Conservation (phyloP, 2,113 vertebrate genomes). For the Crotalus tigris region DNA sequence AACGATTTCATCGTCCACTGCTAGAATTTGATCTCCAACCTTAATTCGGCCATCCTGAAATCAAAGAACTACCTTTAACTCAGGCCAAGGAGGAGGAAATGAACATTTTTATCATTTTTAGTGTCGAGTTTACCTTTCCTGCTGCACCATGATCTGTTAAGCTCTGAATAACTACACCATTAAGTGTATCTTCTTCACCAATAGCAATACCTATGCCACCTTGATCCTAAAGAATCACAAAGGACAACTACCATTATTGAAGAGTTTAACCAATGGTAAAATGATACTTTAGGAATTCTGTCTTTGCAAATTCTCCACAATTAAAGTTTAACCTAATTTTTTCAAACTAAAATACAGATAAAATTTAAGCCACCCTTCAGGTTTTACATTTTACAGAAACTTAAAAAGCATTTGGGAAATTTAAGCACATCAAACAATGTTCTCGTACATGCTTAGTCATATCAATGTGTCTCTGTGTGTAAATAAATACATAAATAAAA, state of each 20-base stretch:
- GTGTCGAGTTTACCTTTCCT: constrained; percentile 67
- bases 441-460: not conserved
- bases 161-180: constrained; percentile 78
- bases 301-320: not conserved
- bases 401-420: not conserved
- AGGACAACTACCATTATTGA: constrained; percentile 13
- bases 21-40: constrained; percentile 80
- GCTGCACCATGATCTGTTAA: constrained; percentile 77
- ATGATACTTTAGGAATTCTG: not conserved
- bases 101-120: not conserved
- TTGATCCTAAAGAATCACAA: constrained; percentile 75
- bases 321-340: not conserved
- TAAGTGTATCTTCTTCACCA: constrained; percentile 78
- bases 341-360: not conserved
- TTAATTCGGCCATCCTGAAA: constrained; percentile 81
- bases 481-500: not conserved
- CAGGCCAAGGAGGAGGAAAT: not conserved
- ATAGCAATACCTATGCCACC: constrained; percentile 80
- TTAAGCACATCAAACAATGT: not conserved
- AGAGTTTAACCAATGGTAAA: not conserved
- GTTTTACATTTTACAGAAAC: not conserved
- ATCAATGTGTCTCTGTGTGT: not conserved
- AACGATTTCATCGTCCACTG: constrained; percentile 84
- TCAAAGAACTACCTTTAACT: not conserved
- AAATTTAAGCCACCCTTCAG: not conserved